Evolutionary conservation across 2,113 vertebrate species (phyloP), one percentile per base, ranked within the genome.

Genomic region (Colius striatus): DNA sequence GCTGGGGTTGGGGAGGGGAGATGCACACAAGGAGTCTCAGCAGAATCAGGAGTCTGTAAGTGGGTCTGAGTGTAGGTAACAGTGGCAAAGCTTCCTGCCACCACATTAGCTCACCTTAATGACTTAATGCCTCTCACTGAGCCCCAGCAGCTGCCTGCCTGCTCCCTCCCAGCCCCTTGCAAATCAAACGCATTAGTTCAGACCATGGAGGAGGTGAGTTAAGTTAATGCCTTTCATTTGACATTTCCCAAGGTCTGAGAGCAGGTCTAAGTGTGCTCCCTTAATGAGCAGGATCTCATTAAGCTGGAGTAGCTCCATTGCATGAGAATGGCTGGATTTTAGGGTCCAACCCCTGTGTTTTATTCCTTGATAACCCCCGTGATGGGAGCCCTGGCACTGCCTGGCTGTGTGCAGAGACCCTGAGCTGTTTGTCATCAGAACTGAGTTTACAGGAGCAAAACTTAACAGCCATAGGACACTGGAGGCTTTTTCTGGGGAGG

Each of bases 81-180:
- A 0, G 62, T 54, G 18, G 0, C 78, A 61, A 50, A 93, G 87
- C 78, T 79, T 80, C 66, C 58, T 70, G 50, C 0, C 0, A 32
- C 54, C 78, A 2, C 72, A 70, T 94, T 76, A 85, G 88, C 85
- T 93, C 90, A 54, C 85, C 62, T 76, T 85, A 91, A 80, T 90
- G 95, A 70, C 62, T 54, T 57, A 10, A 36, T 58, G 78, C 88
- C 80, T 48, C 11, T 79, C 90, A 57, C 1, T 0, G 6, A 73
- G 48, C 38, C 34, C 4, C 87, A 78, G 87, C 48, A 4, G 2
- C 61, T 0, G 27, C 5, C 91, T 79, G 62, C 14, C 1, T 54
- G 85, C 92, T 75, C 25, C 50, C 73, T 75, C 29, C 87, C 70
- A 48, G 93, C 77, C 77, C 81, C 65, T 71, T 6, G 10, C 90